Conservation (phyloP, 2,888 invertebrate genomes). For the Nasonovia ribisnigri region DNA sequence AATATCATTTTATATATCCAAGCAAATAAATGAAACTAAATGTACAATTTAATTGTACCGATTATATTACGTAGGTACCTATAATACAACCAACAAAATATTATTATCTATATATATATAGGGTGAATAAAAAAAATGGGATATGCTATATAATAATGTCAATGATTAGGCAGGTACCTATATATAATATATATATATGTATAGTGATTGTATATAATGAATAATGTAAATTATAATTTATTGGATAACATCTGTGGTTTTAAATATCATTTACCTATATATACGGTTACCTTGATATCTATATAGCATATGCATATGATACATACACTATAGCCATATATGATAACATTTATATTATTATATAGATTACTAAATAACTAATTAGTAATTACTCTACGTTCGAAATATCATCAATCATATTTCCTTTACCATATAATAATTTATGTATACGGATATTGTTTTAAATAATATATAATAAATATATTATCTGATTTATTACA, state of each 20-base stretch:
- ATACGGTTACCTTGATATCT: conserved; percentile 3
- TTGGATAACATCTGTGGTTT: background rate
- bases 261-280: background rate
- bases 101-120: background rate
- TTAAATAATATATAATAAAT: background rate
- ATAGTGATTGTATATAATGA: background rate
- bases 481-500: background rate
- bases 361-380: conserved; percentile 1
- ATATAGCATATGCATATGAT: background rate
- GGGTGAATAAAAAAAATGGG: background rate
- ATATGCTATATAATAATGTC: background rate
- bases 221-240: conserved; percentile 20
- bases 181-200: background rate
- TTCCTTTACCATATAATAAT: background rate
- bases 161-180: background rate
- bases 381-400: conserved; percentile 19
- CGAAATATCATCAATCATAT: conserved; percentile 1
- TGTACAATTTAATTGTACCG: background rate
- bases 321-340: background rate
- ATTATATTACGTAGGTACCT: background rate
- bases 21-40: background rate
- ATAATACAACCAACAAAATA: background rate
- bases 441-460: background rate
- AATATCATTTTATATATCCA: background rate
- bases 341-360: background rate